Percentiles rank a stretch among this genome's conserved stretches.
Conservation (phyloP, 2,113 vertebrate species). For the Pluvialis apricaria region DNA sequence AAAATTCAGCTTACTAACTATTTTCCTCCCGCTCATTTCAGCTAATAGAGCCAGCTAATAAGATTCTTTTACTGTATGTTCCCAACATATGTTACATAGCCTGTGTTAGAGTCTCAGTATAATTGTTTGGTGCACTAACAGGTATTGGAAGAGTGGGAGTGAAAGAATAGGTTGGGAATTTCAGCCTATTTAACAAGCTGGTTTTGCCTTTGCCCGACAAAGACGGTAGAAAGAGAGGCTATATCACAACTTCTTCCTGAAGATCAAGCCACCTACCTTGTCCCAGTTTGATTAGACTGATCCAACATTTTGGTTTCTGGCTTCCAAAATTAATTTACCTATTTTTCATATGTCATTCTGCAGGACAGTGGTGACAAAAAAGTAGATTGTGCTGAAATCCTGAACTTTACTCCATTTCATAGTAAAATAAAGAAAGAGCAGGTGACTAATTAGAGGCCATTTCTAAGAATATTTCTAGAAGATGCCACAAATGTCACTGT, state of each 20-base stretch:
- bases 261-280: not conserved
- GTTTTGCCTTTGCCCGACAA: not conserved
- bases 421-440: not conserved
- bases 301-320: not conserved
- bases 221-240: not conserved
- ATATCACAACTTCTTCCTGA: not conserved
- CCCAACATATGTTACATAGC: not conserved
- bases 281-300: not conserved
- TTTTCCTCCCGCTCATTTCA: slow-evolving; percentile 7
- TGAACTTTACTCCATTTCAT: not conserved
- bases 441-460: not conserved
- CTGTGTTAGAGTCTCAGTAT: not conserved
- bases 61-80: not conserved
- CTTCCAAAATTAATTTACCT: not conserved
- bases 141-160: not conserved
- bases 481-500: not conserved
- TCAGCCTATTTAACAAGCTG: not conserved
- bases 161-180: not conserved
- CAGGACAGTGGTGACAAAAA: not conserved
- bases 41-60: not conserved
- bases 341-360: not conserved
- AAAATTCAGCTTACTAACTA: not conserved
- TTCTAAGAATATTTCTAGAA: not conserved
- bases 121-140: not conserved
- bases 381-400: not conserved